Evolutionary conservation across 1,140 invertebrate species (phyloP), one percentile per base, ranked within the genome.

Genomic region (Hypsibius dujardini): DNA sequence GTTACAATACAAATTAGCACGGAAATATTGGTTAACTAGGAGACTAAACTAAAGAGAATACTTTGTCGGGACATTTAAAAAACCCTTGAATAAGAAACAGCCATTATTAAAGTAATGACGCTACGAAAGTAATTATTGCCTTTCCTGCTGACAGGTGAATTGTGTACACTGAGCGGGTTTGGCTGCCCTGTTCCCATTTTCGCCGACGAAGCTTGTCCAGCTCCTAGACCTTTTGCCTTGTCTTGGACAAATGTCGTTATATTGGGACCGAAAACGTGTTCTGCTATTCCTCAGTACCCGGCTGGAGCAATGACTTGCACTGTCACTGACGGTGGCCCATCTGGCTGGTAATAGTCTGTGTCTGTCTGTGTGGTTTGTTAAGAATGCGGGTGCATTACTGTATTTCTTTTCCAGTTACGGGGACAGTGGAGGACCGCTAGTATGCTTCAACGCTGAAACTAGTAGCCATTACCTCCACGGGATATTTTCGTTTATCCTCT

Each of bases 171-270:
- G 50, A 56, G 50, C 50, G 50, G 50, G 7, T 56, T 12, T n/a
- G 50, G 50, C 50, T 56, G 50, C 50, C 50, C 50, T 56, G n/a
- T n/a, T 7, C 50, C 50, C 50, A 56, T 56, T n/a, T n/a, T 56
- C 7, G 50, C 50, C 50, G 7, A 7, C 50, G 50, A 56, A n/a
- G 7, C 50, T n/a, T 56, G 50, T n/a, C 50, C 50, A n/a, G 50
- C 50, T 56, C 50, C 50, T n/a, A 56, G 50, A n/a, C 50, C 50
- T 12, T 56, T 7, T 7, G 50, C 7, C 50, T n/a, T 56, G 7
- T 12, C 50, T 12, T 56, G 50, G 50, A 12, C 50, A 7, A 56
- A 56, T n/a, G 50, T 56, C 50, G 50, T 56, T n/a, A n/a, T 56
- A 7, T n/a, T 56, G 50, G 50, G 50, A 56, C 50, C 50, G n/a